Percentiles rank a stretch among this genome's conserved stretches.
Evolutionary conservation across 2,797 vertebrate genomes (phyloP).

Genomic region (Aeoliscus strigatus): DNA sequence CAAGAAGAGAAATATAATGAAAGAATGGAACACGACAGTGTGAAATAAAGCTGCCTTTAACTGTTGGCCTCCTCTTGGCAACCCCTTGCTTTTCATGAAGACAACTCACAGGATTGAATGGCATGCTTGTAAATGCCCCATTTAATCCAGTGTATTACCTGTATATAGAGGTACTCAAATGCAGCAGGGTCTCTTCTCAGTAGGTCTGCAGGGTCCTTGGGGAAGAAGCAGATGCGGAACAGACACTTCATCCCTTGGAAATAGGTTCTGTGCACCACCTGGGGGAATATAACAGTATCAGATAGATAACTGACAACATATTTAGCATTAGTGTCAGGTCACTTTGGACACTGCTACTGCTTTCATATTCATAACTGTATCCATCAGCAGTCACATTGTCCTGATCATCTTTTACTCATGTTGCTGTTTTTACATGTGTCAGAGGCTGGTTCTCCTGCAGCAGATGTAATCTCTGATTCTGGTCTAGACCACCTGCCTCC

Average conservation of each 20-base stretch:
- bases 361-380: no score
- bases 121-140: conserved; percentile 24
- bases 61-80: no score
- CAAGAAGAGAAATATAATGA: no score
- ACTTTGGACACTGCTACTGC: no score
- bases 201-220: conserved; percentile 95
- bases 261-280: conserved; percentile 98
- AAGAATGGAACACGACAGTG: no score
- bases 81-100: no score
- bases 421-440: conserved; percentile 82
- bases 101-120: conserved; percentile 19
- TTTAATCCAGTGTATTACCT: conserved; percentile 73
- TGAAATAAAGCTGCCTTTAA: no score
- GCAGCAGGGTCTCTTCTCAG: conserved; percentile 91
- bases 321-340: conserved; percentile 10
- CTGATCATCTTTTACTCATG: background rate
- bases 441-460: conserved; percentile 96
- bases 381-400: no score
- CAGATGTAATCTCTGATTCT: conserved; percentile 88
- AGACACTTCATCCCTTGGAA: conserved; percentile 99
- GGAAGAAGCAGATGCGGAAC: conserved; percentile 97
- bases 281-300: conserved; percentile 37
- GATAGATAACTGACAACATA: conserved; percentile 9
- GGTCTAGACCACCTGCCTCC: conserved; percentile 88
- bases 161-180: conserved; percentile 98